Conservation (phyloP, 1,140 invertebrate genomes). For the Cylas formicarius region DNA sequence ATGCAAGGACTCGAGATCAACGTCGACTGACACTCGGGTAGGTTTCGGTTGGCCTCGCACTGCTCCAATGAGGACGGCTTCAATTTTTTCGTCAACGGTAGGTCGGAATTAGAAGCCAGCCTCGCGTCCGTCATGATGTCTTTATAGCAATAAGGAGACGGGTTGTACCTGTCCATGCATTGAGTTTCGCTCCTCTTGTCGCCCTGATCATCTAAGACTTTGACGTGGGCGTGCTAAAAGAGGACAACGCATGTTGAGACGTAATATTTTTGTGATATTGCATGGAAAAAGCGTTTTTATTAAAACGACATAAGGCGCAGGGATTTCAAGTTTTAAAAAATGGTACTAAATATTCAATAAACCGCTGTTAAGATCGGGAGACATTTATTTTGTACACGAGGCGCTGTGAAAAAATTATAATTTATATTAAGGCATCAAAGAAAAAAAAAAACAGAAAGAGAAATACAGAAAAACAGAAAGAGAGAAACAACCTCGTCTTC, state of each 20-base stretch:
- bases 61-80: conserved; percentile 22
- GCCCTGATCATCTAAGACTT: conserved; percentile 22
- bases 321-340: no score
- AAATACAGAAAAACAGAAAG: no score
- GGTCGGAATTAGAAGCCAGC: conserved; percentile 24
- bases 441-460: no score
- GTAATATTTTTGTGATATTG: conserved; percentile 1
- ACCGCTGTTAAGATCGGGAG: no score
- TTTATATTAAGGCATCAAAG: no score
- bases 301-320: no score
- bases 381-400: no score
- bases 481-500: no score
- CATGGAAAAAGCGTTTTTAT: no score
- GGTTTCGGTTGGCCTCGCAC: conserved; percentile 34
- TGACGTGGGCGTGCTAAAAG: conserved; percentile 28
- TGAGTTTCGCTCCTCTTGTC: conserved; percentile 52
- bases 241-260: conserved; percentile 3
- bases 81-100: conserved; percentile 20
- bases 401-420: no score
- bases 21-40: conserved; percentile 29
- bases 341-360: no score
- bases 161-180: conserved; percentile 77
- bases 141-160: conserved; percentile 77
- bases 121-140: conserved; percentile 48
- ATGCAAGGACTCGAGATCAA: conserved; percentile 29